Percentiles rank a stretch among this genome's conserved stretches.
Conservation (phyloP, 2,888 invertebrate species). For the Drosophila histrio region DNA sequence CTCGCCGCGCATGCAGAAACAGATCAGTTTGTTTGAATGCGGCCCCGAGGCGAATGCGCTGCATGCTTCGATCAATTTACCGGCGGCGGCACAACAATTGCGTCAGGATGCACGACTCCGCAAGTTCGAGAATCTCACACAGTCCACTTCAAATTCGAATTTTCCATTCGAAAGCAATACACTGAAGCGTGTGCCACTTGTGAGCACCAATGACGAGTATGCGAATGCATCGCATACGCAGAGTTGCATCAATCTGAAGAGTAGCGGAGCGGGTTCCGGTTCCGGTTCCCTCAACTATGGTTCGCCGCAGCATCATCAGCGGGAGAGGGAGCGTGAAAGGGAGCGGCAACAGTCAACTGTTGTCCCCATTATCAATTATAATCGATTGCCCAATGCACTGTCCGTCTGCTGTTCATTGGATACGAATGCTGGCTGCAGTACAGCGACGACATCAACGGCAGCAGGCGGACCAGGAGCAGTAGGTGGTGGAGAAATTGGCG, state of each 20-base stretch:
- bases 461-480: not conserved
- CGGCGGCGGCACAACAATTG: conserved; percentile 70
- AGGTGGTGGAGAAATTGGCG: not conserved
- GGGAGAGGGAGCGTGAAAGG: conserved; percentile 7
- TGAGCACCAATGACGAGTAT: conserved; percentile 65
- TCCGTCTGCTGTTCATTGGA: conserved; percentile 51
- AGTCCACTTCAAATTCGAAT: conserved; percentile 82
- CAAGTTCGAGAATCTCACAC: conserved; percentile 80
- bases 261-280: conserved; percentile 37
- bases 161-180: conserved; percentile 83
- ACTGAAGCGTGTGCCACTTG: conserved; percentile 70
- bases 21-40: conserved; percentile 81
- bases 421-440: conserved; percentile 9
- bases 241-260: conserved; percentile 81
- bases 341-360: not conserved
- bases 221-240: conserved; percentile 75
- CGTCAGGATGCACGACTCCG: conserved; percentile 80
- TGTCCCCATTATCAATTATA: conserved; percentile 13
- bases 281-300: conserved; percentile 30
- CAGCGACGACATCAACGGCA: not conserved
- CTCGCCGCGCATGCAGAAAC: conserved; percentile 82
- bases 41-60: conserved; percentile 41
- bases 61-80: conserved; percentile 80
- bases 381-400: conserved; percentile 33
- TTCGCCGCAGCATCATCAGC: conserved; percentile 65